Percentiles rank a stretch among this genome's conserved stretches.
phyloP scores from a whole-genome alignment of 2,113 vertebrate species.

The Erythrocercus mccallii region DNA sequence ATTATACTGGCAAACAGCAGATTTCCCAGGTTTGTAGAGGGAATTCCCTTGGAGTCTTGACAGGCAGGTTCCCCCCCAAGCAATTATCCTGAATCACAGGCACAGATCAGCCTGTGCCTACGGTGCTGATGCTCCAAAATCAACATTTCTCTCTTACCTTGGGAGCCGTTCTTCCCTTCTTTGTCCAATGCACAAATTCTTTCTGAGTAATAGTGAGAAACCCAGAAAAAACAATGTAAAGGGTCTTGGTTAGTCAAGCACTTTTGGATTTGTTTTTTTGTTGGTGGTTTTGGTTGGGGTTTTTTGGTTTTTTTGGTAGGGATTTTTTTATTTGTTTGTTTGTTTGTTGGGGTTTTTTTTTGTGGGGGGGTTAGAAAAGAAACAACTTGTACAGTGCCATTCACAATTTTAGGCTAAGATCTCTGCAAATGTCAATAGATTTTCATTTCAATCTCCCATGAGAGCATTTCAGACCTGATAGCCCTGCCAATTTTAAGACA shows the following conservation, averaged over 20 bases:
- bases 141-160: not conserved
- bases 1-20: not conserved
- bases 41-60: not conserved
- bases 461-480: not conserved
- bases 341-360: not conserved
- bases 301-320: not conserved
- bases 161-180: not conserved
- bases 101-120: not conserved
- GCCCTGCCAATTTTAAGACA: not conserved
- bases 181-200: not conserved
- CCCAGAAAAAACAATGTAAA: not conserved
- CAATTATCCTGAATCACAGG: not conserved
- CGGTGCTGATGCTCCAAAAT: not conserved
- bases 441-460: not conserved
- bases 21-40: not conserved
- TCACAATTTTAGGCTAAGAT: not conserved
- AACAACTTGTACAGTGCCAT: not conserved
- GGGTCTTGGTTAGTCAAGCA: not conserved
- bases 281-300: too few relatives aligned
- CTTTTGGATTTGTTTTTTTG: not conserved
- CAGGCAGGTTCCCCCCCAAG: not conserved
- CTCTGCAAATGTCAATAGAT: not conserved
- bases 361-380: not conserved
- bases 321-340: not conserved
- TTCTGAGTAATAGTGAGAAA: not conserved